Percentiles rank a stretch among this genome's conserved stretches.
These are phyloP conservation scores for Tricholaema leucomelas DNA, from an alignment of 2,113 vertebrate species.

Conservation along the genomic window DNA sequence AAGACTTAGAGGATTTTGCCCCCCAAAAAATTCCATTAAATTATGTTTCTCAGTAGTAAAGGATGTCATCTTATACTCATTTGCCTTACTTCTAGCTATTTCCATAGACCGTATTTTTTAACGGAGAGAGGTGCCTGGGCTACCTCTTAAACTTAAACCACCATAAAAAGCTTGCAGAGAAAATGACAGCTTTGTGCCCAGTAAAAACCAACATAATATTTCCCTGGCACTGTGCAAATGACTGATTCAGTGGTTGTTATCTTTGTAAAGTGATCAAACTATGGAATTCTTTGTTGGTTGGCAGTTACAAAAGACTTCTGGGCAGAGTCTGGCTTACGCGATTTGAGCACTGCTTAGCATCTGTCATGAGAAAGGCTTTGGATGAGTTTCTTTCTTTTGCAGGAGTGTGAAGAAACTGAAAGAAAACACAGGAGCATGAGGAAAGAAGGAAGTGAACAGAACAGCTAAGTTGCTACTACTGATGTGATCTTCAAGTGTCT, in stretches of 20 bases:
- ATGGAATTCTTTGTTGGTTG: slow-evolving; percentile 18
- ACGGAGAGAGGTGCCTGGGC: background rate
- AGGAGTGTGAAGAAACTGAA: background rate
- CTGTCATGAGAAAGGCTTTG: background rate
- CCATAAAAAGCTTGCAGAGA: slow-evolving; percentile 23
- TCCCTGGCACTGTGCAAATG: slow-evolving; percentile 53
- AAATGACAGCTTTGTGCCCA: slow-evolving; percentile 32
- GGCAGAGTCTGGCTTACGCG: slow-evolving; percentile 1
- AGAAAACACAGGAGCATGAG: background rate
- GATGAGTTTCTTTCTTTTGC: background rate
- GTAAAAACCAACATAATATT: slow-evolving; percentile 25
- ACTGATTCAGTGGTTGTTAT: slow-evolving; percentile 34
- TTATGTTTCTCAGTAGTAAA: background rate
- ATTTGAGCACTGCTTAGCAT: slow-evolving; percentile 6
- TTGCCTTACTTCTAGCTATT: slow-evolving; percentile 36
- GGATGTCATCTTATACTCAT: background rate
- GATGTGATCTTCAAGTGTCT: background rate
- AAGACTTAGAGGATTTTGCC: background rate
- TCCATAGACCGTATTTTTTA: background rate
- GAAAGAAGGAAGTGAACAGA: background rate
- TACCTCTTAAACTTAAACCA: slow-evolving; percentile 25
- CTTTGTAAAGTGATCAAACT: slow-evolving; percentile 56
- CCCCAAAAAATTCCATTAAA: slow-evolving; percentile 18
- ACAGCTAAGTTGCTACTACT: background rate
- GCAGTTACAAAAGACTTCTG: background rate